Conservation (phyloP, 2,888 invertebrate species). For the Hartigia nigra region DNA sequence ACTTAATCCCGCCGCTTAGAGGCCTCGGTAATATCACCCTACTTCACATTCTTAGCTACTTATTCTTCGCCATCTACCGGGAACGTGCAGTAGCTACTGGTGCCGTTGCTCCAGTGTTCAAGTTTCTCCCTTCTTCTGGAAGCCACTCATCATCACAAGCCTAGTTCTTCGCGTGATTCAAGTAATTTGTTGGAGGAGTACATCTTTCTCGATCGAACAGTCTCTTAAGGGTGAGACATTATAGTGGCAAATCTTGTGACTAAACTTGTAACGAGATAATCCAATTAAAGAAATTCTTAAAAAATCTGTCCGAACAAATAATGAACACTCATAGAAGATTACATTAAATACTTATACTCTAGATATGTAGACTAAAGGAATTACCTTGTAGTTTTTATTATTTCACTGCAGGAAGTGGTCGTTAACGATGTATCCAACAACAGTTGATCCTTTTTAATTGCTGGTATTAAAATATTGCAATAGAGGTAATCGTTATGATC, state of each 20-base stretch:
- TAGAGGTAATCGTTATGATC: conserved; percentile 47
- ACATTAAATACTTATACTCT: background rate
- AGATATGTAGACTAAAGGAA: background rate
- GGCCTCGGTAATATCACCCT: conserved; percentile 52
- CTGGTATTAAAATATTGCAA: conserved; percentile 53
- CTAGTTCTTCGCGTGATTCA: conserved; percentile 1
- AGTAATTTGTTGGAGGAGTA: conserved; percentile 10
- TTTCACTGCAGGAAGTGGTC: background rate
- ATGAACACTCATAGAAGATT: background rate
- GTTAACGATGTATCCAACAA: background rate
- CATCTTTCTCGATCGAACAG: conserved; percentile 9
- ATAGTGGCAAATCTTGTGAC: background rate
- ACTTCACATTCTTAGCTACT: conserved; percentile 44
- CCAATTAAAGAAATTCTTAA: background rate
- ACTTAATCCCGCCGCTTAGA: conserved; percentile 63
- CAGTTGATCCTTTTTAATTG: conserved; percentile 50
- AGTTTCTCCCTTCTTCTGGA: conserved; percentile 18
- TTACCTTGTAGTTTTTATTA: background rate
- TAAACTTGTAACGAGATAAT: background rate
- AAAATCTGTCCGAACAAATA: background rate
- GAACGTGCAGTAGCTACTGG: background rate
- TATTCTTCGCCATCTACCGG: conserved; percentile 23
- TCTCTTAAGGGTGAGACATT: conserved; percentile 7
- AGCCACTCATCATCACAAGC: conserved; percentile 34
- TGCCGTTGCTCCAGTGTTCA: background rate